Evolutionary conservation across 2,797 vertebrate species (phyloP).

Genomic region (Myripristis jacobus): DNA sequence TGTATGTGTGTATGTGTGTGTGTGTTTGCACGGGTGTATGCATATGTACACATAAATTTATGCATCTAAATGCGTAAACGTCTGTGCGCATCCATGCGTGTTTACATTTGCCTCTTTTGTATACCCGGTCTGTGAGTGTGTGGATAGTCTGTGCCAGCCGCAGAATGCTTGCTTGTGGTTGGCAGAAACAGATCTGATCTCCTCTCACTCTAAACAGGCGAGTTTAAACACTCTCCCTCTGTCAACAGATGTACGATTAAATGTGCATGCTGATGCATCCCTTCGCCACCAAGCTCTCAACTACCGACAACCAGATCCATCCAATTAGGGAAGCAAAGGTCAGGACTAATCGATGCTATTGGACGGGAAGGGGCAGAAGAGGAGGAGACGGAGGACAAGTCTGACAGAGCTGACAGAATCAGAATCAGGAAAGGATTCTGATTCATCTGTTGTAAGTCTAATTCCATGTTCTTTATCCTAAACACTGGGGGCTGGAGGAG

Average conservation of each 20-base stretch:
- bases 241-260: slow-evolving; percentile 65
- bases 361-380: slow-evolving; percentile 67
- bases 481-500: slow-evolving; percentile 39
- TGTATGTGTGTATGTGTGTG: not conserved
- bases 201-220: slow-evolving; percentile 26
- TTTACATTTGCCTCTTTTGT: slow-evolving; percentile 33
- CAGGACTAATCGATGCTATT: slow-evolving; percentile 82
- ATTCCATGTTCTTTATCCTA: slow-evolving; percentile 40
- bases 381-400: slow-evolving; percentile 12
- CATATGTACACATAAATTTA: too few species aligned
- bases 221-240: slow-evolving; percentile 36
- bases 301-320: slow-evolving; percentile 83
- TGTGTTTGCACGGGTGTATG: too few species aligned
- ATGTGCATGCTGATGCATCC: slow-evolving; percentile 74
- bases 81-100: slow-evolving; percentile 6
- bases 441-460: slow-evolving; percentile 38
- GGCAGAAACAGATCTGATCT: slow-evolving; percentile 26
- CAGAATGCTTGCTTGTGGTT: slow-evolving; percentile 5
- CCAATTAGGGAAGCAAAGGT: slow-evolving; percentile 86
- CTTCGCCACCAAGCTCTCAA: slow-evolving; percentile 76
- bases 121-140: slow-evolving; percentile 5
- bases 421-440: slow-evolving; percentile 25
- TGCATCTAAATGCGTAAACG: not conserved
- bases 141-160: slow-evolving; percentile 7
- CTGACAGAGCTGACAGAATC: slow-evolving; percentile 43